Percentiles rank a stretch among this genome's conserved stretches.
Evolutionary conservation across 2,113 vertebrate species (phyloP).

Genomic region (Anseranas semipalmata): DNA sequence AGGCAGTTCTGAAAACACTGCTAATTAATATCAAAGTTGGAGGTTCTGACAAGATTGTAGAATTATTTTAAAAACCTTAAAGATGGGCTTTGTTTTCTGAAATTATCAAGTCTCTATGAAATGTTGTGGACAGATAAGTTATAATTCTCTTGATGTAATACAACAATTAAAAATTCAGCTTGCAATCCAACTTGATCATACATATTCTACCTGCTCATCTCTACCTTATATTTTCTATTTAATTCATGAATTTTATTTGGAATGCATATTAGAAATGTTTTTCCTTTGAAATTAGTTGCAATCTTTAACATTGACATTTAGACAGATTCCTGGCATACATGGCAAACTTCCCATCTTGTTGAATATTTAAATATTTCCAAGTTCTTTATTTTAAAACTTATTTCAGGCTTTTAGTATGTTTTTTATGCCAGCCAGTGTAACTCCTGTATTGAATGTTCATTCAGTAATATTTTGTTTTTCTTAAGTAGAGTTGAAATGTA

Average conservation of each 20-base stretch:
- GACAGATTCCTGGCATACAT: background rate
- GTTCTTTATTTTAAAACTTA: background rate
- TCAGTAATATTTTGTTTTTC: background rate
- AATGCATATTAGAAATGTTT: background rate
- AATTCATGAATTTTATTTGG: background rate
- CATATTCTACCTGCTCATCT: background rate
- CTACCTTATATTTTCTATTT: background rate
- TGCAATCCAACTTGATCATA: background rate
- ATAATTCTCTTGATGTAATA: background rate
- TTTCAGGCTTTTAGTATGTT: background rate
- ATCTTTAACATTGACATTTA: background rate
- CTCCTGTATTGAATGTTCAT: background rate
- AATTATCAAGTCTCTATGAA: background rate
- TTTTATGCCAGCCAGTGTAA: background rate
- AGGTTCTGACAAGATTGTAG: background rate
- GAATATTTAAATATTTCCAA: background rate
- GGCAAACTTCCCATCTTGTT: background rate
- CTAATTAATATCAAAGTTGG: constrained; percentile 33
- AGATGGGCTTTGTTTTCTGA: background rate
- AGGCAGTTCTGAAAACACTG: constrained; percentile 38
- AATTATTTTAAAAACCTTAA: background rate
- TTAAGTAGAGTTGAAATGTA: background rate
- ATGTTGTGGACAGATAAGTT: background rate
- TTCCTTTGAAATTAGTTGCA: background rate
- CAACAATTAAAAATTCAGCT: background rate